Evolutionary conservation across 2,888 invertebrate genomes (phyloP).

Genomic region (Electrophaes corylata): DNA sequence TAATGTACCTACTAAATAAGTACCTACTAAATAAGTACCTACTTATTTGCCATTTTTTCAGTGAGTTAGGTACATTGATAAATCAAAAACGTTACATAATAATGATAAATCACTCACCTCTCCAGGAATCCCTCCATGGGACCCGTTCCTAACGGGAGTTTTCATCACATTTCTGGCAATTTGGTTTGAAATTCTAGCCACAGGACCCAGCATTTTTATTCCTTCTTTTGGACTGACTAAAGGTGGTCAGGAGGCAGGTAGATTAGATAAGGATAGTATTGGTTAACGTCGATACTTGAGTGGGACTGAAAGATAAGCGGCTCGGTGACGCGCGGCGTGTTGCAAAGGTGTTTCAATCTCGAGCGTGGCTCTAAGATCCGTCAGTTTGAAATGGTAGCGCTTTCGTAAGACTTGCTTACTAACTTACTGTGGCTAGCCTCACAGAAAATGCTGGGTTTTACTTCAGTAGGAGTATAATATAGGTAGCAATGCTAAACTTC

Average conservation of each 20-base stretch:
- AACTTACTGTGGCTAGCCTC: background rate
- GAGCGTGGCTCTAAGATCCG: constrained; percentile 36
- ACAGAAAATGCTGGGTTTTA: background rate
- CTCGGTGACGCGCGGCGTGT: too few relatives aligned
- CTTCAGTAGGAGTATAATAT: background rate
- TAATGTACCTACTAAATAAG: too few relatives aligned
- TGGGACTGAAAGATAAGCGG: constrained; percentile 53
- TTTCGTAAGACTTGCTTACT: constrained; percentile 1
- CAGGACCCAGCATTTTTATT: constrained; percentile 70
- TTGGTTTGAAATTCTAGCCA: constrained; percentile 68
- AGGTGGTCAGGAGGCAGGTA: constrained; percentile 44
- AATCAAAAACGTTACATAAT: constrained; percentile 55
- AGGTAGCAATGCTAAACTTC: too few relatives aligned
- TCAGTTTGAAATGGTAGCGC: constrained; percentile 31
- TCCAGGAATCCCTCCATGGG: constrained; percentile 71
- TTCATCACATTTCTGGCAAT: constrained; percentile 68
- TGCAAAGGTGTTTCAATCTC: constrained; percentile 21
- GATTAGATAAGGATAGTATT: constrained; percentile 66
- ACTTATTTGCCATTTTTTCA: too few relatives aligned
- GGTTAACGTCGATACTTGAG: constrained; percentile 47
- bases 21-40: background rate
- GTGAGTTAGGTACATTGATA: background rate
- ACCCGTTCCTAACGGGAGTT: constrained; percentile 67
- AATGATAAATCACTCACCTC: constrained; percentile 58
- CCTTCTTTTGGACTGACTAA: constrained; percentile 33